Evolutionary conservation across 1,140 invertebrate genomes (phyloP).

Genomic region (Achatina immaculata): DNA sequence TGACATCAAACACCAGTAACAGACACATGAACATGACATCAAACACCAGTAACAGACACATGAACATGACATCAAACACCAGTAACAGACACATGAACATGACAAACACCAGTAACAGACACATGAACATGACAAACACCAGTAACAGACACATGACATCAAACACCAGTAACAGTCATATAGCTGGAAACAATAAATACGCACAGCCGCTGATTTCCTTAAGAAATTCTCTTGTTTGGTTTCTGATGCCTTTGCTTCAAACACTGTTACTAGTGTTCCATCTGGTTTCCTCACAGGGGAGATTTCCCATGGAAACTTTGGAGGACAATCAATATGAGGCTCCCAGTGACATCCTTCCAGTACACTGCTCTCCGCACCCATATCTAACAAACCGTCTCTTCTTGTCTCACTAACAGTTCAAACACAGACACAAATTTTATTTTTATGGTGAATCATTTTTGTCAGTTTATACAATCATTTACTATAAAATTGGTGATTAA

Average conservation of each 20-base stretch:
- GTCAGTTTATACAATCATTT: too few relatives aligned
- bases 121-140: background rate
- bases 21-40: background rate
- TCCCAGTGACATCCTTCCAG: conserved; percentile 55
- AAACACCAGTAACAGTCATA: background rate
- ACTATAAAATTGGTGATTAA: too few relatives aligned
- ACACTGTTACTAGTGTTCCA: conserved; percentile 45
- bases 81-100: background rate
- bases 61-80: background rate
- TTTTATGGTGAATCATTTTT: too few relatives aligned
- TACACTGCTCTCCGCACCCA: conserved; percentile 59
- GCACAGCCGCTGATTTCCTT: conserved; percentile 50
- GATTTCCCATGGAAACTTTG: conserved; percentile 46
- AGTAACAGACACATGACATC: background rate
- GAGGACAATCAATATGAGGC: conserved; percentile 22
- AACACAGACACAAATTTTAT: too few relatives aligned
- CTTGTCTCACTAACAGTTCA: too few relatives aligned
- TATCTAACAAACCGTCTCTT: too few relatives aligned
- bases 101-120: background rate
- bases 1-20: background rate
- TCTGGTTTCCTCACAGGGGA: conserved; percentile 45
- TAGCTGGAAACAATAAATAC: background rate
- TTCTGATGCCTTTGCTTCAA: conserved; percentile 48
- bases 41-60: background rate
- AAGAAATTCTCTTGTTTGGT: conserved; percentile 49